Evolutionary conservation across 2,888 invertebrate genomes (phyloP), one percentile per base, ranked within the genome.

Genomic region (Sphaerophoria rueppellii): DNA sequence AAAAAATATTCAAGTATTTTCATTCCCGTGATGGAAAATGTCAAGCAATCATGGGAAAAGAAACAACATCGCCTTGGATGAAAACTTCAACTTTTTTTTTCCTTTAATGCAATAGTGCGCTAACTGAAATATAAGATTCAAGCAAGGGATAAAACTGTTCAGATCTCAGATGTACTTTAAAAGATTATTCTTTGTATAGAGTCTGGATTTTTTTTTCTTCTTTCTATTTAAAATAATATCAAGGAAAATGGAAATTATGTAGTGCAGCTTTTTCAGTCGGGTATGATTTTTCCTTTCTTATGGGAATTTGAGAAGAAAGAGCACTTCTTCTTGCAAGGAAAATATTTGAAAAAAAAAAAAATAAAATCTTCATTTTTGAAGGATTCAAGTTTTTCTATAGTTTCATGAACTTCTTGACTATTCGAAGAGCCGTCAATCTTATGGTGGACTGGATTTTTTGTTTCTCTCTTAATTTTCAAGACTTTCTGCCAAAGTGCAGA

Each of bases 121-220:
- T 63, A 11, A 61, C 16, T 60, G 48, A 71, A 55, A 65, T 35
- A 57, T 24, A 40, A 57, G 32, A 72, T 58, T 48, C 65, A 67
- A 67, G 37, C 65, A 67, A 67, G 37, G 70, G 67, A 77, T 77
- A 63, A 60, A 79, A 79, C 79, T 79, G 60, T 73, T 79, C 73
- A 60, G 35, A 54, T 58, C 67, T 79, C 73, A 60, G 35, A 54
- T 58, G 35, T 79, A 67, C 72, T 79, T 79, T 67, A 63, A 70
- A 48, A 65, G 43, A 60, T 43, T 24, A 60, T 40, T 60, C 35
- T 57, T 9, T 11, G 14, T 12, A 46, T 7, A 46, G 11, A 46
- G 46, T 6, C 12, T 35, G 9, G 35, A 58, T 0, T 43, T 11
- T 43, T 43, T 0, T 58, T n/a, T 3, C 40, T 65, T 58, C 24